Base-by-base conservation (phyloP, 1,140 invertebrate genomes). In the Yoshiicerus persimilis region DNA sequence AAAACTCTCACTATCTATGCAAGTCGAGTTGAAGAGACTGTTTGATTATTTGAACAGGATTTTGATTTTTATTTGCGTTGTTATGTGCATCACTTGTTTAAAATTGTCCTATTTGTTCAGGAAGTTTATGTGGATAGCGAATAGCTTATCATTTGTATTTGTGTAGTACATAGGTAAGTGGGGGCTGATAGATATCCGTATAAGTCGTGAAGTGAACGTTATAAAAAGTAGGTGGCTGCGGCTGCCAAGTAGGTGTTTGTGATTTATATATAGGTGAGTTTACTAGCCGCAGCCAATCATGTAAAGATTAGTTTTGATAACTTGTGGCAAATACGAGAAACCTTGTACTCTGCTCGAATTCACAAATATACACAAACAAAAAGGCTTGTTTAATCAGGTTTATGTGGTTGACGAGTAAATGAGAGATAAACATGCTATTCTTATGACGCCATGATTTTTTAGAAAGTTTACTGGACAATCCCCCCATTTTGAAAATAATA, bases 401-500 rank as follows among this genome's bases (percentile, higher is more conserved):
- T 70, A 16, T 16, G 41, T 32, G 30, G 25, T 25, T 27, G 64
- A 70, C 13, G 25, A 30, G 66, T 70, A 80, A 80, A 80, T 80
- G 75, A 80, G 75, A 80, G 75, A 80, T 80, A 38, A 80, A 80
- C 75, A 80, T 80, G 75, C 75, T 36, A 80, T 80, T 36, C 32
- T 80, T 80, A 38, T 80, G 75, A 80, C 75, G 75, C 75, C 75
- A 80, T 36, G 16, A 80, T 80, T 80, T 75, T 80, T 80, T 80
- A 80, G 11, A 16, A 36, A 34, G 20, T 80, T 80, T 80, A 4
- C 75, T 36, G 75, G 75, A 80, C 75, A 80, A 80, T 80, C 30
- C 32, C n/a, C 75, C 32, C 75, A 36, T 80, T 36, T 80, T 80
- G 75, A 34, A 80, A 80, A 20, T n/a, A n/a, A n/a, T 23, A 32